phyloP scores from a whole-genome alignment of 2,888 invertebrate genomes.

The Julus scanicus region DNA sequence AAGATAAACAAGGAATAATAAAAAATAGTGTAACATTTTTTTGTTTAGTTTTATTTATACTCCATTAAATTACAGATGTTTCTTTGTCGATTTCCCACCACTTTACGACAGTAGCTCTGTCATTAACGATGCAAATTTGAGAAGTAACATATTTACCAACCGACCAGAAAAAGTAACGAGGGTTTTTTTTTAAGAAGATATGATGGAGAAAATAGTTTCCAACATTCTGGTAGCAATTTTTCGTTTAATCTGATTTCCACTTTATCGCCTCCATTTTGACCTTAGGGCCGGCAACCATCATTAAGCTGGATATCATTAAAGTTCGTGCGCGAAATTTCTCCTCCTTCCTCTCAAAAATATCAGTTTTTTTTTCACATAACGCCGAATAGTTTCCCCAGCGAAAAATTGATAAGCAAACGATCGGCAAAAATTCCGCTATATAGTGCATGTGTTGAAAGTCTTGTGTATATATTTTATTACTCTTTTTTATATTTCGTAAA shows the following conservation, averaged over 20 bases:
- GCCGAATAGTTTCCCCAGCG: not conserved
- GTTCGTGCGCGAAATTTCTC: not conserved
- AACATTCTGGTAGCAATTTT: constrained; percentile 10
- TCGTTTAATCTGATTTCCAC: constrained; percentile 31
- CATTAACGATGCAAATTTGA: constrained; percentile 47
- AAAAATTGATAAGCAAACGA: constrained; percentile 32
- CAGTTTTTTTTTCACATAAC: not conserved
- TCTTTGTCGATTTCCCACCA: constrained; percentile 37
- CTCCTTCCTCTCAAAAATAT: not conserved
- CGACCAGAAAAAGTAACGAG: constrained; percentile 34
- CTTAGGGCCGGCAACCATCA: not conserved
- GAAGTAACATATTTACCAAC: constrained; percentile 43
- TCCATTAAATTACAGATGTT: constrained; percentile 45
- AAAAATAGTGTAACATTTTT: not conserved
- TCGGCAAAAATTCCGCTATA: not conserved
- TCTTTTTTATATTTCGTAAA: constrained; percentile 43
- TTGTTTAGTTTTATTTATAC: constrained; percentile 31
- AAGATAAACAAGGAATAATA: constrained; percentile 34
- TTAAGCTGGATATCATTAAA: constrained; percentile 22
- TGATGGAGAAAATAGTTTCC: not conserved
- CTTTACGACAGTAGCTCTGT: constrained; percentile 21
- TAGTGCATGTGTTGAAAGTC: constrained; percentile 1
- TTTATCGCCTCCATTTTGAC: constrained; percentile 27
- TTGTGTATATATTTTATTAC: not conserved
- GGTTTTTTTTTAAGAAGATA: not conserved